phyloP scores from a whole-genome alignment of 2,113 vertebrate genomes.

The Barbus barbus region DNA sequence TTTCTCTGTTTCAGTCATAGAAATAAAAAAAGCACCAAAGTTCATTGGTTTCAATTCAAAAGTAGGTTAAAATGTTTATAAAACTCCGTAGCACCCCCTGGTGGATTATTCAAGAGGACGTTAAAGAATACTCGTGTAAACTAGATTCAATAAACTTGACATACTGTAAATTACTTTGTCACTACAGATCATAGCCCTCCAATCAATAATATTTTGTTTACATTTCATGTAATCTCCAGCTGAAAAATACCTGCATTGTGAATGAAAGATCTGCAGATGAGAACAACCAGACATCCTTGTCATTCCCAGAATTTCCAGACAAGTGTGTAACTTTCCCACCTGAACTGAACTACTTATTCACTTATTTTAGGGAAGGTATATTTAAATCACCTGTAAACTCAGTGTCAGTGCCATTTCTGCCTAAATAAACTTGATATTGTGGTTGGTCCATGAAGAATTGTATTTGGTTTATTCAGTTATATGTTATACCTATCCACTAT shows the following conservation, averaged over 20 bases:
- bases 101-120: neutral
- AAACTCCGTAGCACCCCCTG: conserved; percentile 4
- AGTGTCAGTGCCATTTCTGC: neutral
- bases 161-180: neutral
- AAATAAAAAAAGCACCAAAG: neutral
- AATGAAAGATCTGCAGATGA: neutral
- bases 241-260: neutral
- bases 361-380: neutral
- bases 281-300: neutral
- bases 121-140: neutral
- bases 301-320: neutral
- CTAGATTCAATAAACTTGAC: neutral
- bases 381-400: neutral
- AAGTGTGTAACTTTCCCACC: neutral
- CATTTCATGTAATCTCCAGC: neutral
- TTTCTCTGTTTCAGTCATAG: neutral
- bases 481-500: too few species aligned
- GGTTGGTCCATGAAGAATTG: neutral
- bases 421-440: neutral
- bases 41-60: neutral
- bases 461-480: too few species aligned
- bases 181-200: neutral
- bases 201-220: neutral
- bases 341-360: neutral
- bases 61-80: neutral